Evolutionary conservation across 2,797 vertebrate species (phyloP), one percentile per base, ranked within the genome.

Genomic region (Neosilurus mollespiculum): DNA sequence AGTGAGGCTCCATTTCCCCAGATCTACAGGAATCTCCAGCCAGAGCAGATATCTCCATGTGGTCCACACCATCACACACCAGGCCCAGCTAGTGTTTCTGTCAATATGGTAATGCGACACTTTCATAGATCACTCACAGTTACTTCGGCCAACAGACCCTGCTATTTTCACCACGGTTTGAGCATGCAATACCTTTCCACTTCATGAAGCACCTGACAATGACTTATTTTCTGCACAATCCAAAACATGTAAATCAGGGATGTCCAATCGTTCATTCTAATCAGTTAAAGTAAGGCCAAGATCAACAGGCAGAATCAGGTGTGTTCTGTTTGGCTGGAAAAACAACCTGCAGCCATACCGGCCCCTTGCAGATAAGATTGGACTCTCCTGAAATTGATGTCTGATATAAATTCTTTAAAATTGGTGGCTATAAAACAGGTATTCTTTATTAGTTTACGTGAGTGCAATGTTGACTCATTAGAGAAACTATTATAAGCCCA

Each of bases 21-120:
- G 91, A 92, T 87, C 93, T 90, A 89, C 83, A 91, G 91, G 91
- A 90, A 92, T 89, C 91, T 92, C 92, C 91, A 93, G 91, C 92
- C 89, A 89, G 90, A 92, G 89, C 81, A 88, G 90, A 89, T 92
- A 92, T 91, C 92, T 92, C 90, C 66, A 91, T 91, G 90, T 88
- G 93, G 93, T 93, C 93, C 90, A 81, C 89, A 89, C 87, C 82
- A 84, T 89, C 87, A 92, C 83, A 83, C 90, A 92, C 90, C 86
- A 87, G 88, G 87, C 90, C 81, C 89, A 87, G 87, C 85, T 84
- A 92, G 91, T 90, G 90, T 80, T 93, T 93, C 91, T 93, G 90
- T 93, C 93, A 94, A 89, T 94, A 95, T 94, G 94, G 93, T 94
- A 95, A 95, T 94, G 84, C 54, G 49, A 90, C 91, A 90, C 87